Percentiles rank a stretch among this genome's conserved stretches.
These are phyloP conservation scores for Euproctis similis DNA, from an alignment of 2,888 invertebrate genomes.

Conservation along the genomic window DNA sequence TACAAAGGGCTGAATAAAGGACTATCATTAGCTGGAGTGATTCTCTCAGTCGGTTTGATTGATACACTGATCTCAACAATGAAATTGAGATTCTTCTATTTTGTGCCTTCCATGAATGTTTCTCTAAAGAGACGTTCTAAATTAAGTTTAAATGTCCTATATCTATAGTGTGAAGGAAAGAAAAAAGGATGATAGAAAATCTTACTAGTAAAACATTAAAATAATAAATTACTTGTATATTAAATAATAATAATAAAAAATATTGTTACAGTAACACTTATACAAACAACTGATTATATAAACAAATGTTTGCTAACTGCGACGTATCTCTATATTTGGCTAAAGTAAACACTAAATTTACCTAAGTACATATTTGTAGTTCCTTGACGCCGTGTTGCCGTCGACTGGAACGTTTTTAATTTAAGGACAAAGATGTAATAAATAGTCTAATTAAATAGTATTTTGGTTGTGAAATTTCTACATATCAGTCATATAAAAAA, in stretches of 20 bases:
- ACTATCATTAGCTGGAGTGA: slow-evolving; percentile 44
- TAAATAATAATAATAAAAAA: no score
- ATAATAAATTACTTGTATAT: no score
- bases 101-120: slow-evolving; percentile 21
- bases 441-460: slow-evolving; percentile 10
- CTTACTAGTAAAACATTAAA: no score
- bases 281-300: slow-evolving; percentile 24
- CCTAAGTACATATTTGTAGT: slow-evolving; percentile 15
- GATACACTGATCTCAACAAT: slow-evolving; percentile 26
- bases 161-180: no score
- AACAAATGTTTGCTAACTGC: slow-evolving; percentile 27
- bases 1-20: slow-evolving; percentile 48
- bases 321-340: slow-evolving; percentile 14
- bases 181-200: no score
- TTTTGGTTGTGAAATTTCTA: slow-evolving; percentile 5
- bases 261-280: slow-evolving; percentile 8
- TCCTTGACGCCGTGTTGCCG: slow-evolving; percentile 12
- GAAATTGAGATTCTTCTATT: slow-evolving; percentile 27
- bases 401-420: slow-evolving; percentile 13
- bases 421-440: slow-evolving; percentile 20
- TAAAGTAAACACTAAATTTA: slow-evolving; percentile 23
- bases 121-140: no score
- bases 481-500: not conserved
- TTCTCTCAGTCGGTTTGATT: slow-evolving; percentile 26
- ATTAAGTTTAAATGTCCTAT: no score